Evolutionary conservation across 2,888 invertebrate species (phyloP).

Genomic region (Cephus sareptanus): DNA sequence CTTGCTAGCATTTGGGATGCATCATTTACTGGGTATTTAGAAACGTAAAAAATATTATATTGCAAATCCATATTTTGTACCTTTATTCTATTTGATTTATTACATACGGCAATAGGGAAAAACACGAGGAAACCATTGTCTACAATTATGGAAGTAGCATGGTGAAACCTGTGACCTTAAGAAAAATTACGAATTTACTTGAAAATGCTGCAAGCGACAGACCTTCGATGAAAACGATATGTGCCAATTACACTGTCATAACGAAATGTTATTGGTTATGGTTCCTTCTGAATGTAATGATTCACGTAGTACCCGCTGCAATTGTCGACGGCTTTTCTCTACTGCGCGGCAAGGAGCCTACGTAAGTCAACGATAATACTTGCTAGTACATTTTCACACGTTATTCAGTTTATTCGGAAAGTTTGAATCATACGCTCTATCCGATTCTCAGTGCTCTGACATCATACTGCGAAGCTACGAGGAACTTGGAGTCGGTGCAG

Average conservation of each 20-base stretch:
- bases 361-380: slow-evolving; percentile 35
- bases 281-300: slow-evolving; percentile 29
- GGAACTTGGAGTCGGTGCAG: not conserved
- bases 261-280: slow-evolving; percentile 26
- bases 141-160: slow-evolving; percentile 88
- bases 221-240: slow-evolving; percentile 34
- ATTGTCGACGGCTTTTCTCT: slow-evolving; percentile 36
- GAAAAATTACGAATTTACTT: not conserved
- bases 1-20: slow-evolving; percentile 44
- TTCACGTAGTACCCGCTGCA: slow-evolving; percentile 45
- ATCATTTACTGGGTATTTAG: not conserved
- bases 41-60: not conserved
- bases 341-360: slow-evolving; percentile 38
- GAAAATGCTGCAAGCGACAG: not conserved
- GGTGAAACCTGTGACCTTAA: slow-evolving; percentile 68
- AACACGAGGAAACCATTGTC: slow-evolving; percentile 68
- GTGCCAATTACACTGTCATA: slow-evolving; percentile 24
- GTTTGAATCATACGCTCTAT: not conserved
- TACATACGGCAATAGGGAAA: not conserved
- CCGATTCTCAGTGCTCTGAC: not conserved
- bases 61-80: not conserved
- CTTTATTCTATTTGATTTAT: not conserved
- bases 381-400: not conserved
- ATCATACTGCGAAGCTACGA: not conserved
- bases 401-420: not conserved